These are phyloP conservation scores for Lutjanus erythropterus DNA, from an alignment of 2,113 vertebrate genomes.

Conservation along the genomic window DNA sequence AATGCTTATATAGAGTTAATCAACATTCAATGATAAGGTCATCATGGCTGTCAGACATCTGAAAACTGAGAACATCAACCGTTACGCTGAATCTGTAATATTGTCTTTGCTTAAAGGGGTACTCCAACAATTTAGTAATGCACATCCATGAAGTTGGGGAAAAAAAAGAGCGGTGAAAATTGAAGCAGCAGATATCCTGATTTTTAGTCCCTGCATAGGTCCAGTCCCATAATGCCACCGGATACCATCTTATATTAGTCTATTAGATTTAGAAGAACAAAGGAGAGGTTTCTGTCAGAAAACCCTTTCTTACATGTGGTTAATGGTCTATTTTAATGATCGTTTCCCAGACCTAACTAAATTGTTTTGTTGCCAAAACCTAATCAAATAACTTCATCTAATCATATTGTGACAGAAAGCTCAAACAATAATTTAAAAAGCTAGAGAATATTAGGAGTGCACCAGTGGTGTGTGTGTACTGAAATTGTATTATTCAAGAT, in stretches of 20 bases:
- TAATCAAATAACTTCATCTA: too few species aligned
- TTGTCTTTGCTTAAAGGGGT: slow-evolving; percentile 15
- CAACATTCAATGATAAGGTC: slow-evolving; percentile 64
- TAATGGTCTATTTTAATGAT: too few species aligned
- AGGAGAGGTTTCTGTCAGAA: too few species aligned
- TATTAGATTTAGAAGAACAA: too few species aligned
- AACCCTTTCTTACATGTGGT: too few species aligned
- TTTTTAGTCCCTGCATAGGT: background rate
- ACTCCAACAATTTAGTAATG: slow-evolving; percentile 9
- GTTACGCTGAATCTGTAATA: background rate
- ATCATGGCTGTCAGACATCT: slow-evolving; percentile 18
- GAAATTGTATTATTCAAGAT: too few species aligned
- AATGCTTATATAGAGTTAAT: slow-evolving; percentile 43
- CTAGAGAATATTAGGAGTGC: too few species aligned
- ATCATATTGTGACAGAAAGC: too few species aligned
- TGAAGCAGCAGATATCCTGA: background rate
- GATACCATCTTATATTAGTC: background rate
- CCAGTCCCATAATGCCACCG: background rate
- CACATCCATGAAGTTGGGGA: background rate
- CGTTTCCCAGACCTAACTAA: too few species aligned
- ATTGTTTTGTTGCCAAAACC: too few species aligned
- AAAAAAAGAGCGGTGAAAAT: background rate
- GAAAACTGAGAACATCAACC: slow-evolving; percentile 8
- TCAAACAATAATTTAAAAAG: too few species aligned
- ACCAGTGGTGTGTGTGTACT: too few species aligned